Evolutionary conservation across 1,140 invertebrate genomes (phyloP).

Genomic region (Drosophila kikkawai): DNA sequence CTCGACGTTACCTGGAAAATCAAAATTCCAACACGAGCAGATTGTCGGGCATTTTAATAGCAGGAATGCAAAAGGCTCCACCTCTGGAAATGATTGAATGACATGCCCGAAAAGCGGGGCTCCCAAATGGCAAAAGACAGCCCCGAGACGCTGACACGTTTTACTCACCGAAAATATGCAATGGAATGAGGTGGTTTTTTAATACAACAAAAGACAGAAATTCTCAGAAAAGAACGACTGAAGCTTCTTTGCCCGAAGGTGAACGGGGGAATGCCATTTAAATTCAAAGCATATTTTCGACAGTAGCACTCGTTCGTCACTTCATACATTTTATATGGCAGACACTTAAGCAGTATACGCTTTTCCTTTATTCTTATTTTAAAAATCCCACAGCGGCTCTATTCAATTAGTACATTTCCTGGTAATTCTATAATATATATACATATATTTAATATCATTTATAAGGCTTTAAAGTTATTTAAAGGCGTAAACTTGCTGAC

Average conservation of each 20-base stretch:
- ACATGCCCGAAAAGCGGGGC: conserved; percentile 35
- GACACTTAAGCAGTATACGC: not conserved
- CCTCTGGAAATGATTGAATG: conserved; percentile 76
- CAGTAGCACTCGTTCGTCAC: conserved; percentile 29
- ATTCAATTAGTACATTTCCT: no score
- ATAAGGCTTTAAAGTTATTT: not conserved
- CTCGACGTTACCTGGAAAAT: conserved; percentile 66
- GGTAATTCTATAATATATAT: no score
- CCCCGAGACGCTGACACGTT: conserved; percentile 41
- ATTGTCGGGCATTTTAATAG: conserved; percentile 81
- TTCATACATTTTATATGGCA: not conserved
- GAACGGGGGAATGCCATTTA: conserved; percentile 61
- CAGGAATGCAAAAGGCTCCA: conserved; percentile 70
- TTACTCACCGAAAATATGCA: conserved; percentile 64
- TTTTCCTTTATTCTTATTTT: not conserved
- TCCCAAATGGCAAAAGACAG: not conserved
- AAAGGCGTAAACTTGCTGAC: not conserved
- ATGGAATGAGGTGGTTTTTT: conserved; percentile 37
- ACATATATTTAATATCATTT: not conserved
- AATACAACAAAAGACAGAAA: conserved; percentile 23
- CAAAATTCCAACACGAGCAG: conserved; percentile 80
- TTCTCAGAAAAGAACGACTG: conserved; percentile 16
- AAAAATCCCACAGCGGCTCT: not conserved
- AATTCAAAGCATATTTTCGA: conserved; percentile 77
- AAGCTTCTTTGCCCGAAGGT: not conserved